Conservation (phyloP, 1,140 invertebrate species). For the Drosophila seguyi region DNA sequence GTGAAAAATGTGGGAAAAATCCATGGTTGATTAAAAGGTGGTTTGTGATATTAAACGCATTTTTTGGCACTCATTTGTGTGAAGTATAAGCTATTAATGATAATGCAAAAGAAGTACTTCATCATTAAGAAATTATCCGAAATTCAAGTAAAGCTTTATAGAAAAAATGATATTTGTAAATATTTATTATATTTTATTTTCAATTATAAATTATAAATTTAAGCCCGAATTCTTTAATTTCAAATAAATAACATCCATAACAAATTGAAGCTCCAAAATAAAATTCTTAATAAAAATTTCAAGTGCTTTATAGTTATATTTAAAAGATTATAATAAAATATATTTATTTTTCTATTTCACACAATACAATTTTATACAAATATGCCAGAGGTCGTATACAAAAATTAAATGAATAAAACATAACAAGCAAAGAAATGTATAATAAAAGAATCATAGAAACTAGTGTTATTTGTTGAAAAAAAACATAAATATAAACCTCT, state of each 20-base stretch:
- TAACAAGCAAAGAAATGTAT: neutral
- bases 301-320: neutral
- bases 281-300: neutral
- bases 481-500: neutral
- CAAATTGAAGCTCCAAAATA: neutral
- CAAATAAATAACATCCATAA: neutral
- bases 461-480: neutral
- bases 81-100: neutral
- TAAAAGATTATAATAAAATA: neutral
- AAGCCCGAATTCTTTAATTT: too few relatives aligned
- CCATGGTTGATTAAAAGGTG: neutral
- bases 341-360: neutral
- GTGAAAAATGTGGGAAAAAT: constrained; percentile 40
- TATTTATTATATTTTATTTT: too few relatives aligned
- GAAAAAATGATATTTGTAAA: neutral
- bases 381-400: neutral
- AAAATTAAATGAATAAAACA: neutral
- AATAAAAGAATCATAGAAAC: too few relatives aligned
- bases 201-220: neutral
- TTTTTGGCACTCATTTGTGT: neutral
- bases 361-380: neutral
- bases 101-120: neutral
- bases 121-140: neutral
- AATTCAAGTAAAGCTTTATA: fast-evolving
- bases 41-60: neutral